Base-by-base conservation (phyloP, 1,140 invertebrate species). In the Drosophila hydei region DNA sequence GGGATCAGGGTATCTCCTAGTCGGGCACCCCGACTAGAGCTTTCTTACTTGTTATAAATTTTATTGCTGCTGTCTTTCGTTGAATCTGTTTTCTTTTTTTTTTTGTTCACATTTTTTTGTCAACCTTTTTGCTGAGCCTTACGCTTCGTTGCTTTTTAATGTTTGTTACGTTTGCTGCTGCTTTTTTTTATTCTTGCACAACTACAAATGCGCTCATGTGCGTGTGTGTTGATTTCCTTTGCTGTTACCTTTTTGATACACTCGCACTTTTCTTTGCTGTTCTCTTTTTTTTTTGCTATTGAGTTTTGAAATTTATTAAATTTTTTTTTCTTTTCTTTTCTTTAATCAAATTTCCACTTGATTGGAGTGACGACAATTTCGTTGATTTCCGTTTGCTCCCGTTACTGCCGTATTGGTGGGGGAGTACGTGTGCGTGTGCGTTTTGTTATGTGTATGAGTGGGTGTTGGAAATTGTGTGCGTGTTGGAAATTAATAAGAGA, bases 321-420 rank as follows among this genome's bases (percentile, higher is more conserved):
- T 83, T 87, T 81, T 77, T 55, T 69, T 74, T 67, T 47, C 52
- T 67, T 75, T 67, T 48, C 33, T 60, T 23, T 68, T 64, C 50
- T 68, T 87, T 87, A 87, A 87, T 87, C 83, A 87, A 87, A 87
- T 87, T 87, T 87, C 79, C 83, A 88, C 83, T 87, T 87, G 83
- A 85, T 72, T 85, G 83, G 79, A 87, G 78, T 83, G 75, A 78
- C 79, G 83, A 88, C 81, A 87, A 88, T 87, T 87, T 83, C 74
- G 78, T 83, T 76, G 83, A 87, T 88, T 87, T 87, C 72, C 81
- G 59, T 74, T 77, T 80, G 72, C 56, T 55, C 25, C 40, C 55
- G 59, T 64, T 25, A 40, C 63, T 78, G 70, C n/a, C n/a, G n/a
- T n/a, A n/a, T n/a, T 69, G 50, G 42, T n/a, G n/a, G 36, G 33